Conservation (phyloP, 2,888 invertebrate species). For the Nasonovia ribisnigri region DNA sequence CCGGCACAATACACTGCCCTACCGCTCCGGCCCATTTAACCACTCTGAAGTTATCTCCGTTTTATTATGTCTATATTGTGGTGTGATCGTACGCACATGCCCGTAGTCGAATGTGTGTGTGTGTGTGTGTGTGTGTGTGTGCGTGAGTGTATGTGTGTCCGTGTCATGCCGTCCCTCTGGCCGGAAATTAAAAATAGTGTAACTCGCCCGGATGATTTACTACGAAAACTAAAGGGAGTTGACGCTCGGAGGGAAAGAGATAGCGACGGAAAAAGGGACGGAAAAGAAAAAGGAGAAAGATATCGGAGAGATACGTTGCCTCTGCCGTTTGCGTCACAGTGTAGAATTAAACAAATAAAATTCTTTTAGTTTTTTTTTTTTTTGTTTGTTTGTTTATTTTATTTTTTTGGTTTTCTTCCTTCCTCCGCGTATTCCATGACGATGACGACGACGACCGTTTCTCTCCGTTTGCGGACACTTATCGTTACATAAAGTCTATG, state of each 20-base stretch:
- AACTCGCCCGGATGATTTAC: constrained; percentile 49
- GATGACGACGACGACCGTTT: constrained; percentile 9
- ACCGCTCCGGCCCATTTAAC: not conserved
- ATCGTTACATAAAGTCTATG: constrained; percentile 48
- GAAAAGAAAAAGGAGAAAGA: not conserved
- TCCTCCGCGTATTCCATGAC: not conserved
- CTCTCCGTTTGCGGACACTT: constrained; percentile 52
- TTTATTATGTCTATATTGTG: not conserved
- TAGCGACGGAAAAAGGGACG: not conserved
- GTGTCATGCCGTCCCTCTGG: constrained; percentile 23
- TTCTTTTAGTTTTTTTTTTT: not conserved
- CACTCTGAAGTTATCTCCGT: not conserved
- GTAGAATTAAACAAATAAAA: constrained; percentile 57
- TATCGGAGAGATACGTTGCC: constrained; percentile 36
- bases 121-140: not conserved
- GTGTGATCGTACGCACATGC: not conserved
- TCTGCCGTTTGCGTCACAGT: constrained; percentile 30
- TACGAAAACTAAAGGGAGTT: constrained; percentile 2
- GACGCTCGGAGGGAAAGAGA: not conserved
- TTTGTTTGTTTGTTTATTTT: not conserved
- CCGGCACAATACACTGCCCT: not conserved
- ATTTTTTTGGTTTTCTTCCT: not conserved
- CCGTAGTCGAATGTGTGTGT: not conserved
- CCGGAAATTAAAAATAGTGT: constrained; percentile 63
- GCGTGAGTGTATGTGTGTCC: not conserved